A percentile compares a stretch with the other conserved stretches of the same genome.
phyloP scores from a whole-genome alignment of 2,797 vertebrate species.

The Sebastes steindachneri region DNA sequence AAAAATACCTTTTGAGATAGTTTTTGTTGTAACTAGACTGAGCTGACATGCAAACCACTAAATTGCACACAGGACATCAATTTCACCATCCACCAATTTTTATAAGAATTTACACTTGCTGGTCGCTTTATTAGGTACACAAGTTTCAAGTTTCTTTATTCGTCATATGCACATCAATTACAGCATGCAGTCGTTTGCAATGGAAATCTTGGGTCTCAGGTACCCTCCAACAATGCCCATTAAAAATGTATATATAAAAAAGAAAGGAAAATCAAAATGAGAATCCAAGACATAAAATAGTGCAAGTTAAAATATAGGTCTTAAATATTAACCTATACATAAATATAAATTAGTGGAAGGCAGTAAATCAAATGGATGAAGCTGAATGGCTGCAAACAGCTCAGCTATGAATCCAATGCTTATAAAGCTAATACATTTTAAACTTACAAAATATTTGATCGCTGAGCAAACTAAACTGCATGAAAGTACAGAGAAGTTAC shows the following conservation, averaged over 20 bases:
- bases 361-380: too few relatives aligned
- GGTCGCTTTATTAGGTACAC: background rate
- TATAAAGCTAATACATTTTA: background rate
- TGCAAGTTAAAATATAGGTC: too few relatives aligned
- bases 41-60: background rate
- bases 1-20: background rate
- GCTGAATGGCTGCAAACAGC: background rate
- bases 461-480: background rate
- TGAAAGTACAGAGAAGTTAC: background rate
- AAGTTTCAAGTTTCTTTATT: too few relatives aligned
- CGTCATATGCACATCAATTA: too few relatives aligned
- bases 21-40: background rate
- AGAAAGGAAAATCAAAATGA: too few relatives aligned
- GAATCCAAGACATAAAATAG: too few relatives aligned
- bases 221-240: too few relatives aligned
- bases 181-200: too few relatives aligned
- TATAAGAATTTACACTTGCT: background rate
- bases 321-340: too few relatives aligned
- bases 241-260: too few relatives aligned
- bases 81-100: background rate
- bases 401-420: background rate
- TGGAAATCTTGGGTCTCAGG: too few relatives aligned
- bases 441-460: background rate
- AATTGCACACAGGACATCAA: background rate
- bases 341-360: too few relatives aligned